phyloP scores from a whole-genome alignment of 2,888 invertebrate species.

The Perdita meconis region DNA sequence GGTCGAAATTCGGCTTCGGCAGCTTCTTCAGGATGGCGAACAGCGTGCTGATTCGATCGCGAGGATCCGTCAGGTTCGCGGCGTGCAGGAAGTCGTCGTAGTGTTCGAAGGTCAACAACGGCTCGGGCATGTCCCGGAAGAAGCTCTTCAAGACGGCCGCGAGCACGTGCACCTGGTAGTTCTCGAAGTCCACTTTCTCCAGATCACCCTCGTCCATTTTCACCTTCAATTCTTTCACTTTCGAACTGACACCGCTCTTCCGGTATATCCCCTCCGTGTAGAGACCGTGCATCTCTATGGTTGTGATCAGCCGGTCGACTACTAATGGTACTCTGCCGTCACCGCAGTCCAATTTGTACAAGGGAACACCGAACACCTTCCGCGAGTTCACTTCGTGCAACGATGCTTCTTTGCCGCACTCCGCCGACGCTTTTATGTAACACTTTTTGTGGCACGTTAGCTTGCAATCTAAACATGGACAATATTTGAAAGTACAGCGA shows the following conservation, averaged over 20 bases:
- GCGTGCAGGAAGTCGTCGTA: constrained; percentile 97
- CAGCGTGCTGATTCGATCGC: constrained; percentile 92
- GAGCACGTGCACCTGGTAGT: constrained; percentile 94
- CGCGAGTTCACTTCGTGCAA: constrained; percentile 84
- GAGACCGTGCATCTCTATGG: constrained; percentile 95
- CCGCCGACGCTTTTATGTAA: constrained; percentile 89
- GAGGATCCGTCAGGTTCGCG: constrained; percentile 92
- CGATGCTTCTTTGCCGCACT: constrained; percentile 86
- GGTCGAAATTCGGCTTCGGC: constrained; percentile 94
- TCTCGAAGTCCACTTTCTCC: constrained; percentile 89
- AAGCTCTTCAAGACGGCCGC: constrained; percentile 95
- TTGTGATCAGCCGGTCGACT: constrained; percentile 93
- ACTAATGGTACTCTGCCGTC: constrained; percentile 94
- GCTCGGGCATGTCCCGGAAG: constrained; percentile 96
- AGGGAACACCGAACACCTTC: constrained; percentile 93
- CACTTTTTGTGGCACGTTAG: constrained; percentile 98
- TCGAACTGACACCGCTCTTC: constrained; percentile 94
- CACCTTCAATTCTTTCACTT: constrained; percentile 91
- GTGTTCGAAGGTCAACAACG: constrained; percentile 95
- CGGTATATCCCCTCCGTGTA: constrained; percentile 97
- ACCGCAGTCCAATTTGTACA: constrained; percentile 89
- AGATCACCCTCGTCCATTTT: constrained; percentile 91
- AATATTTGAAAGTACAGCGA: too few species aligned
- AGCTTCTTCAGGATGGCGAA: constrained; percentile 95
- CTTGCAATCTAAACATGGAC: constrained; percentile 89